Evolutionary conservation across 35 echinoderm and acorn worm species (phyloP).

Genomic region (Patiria miniata): DNA sequence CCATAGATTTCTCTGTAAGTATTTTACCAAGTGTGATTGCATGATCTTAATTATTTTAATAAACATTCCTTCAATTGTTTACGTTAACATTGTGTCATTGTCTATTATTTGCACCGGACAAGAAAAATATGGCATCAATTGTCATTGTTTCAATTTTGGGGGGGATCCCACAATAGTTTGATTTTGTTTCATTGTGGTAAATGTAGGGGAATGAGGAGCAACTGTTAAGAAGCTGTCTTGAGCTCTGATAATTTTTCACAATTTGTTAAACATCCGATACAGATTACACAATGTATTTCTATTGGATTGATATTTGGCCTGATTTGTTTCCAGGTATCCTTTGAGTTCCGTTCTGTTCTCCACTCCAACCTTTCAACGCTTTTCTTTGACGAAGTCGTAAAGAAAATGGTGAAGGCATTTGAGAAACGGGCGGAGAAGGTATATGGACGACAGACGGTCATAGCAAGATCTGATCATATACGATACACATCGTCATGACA

Average conservation of each 20-base stretch:
- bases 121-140: constrained; percentile 99
- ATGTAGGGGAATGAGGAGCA: constrained; percentile 83
- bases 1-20: constrained; percentile 96
- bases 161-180: too few relatives aligned
- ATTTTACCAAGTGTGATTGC: too few relatives aligned
- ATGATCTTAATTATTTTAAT: constrained; percentile 7
- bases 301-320: too few relatives aligned
- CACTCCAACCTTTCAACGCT: constrained; percentile 83
- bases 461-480: constrained; percentile 37
- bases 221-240: constrained; percentile 77
- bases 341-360: constrained; percentile 93
- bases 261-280: not conserved
- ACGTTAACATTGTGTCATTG: too few relatives aligned
- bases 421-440: constrained; percentile 79
- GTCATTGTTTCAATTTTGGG: too few relatives aligned
- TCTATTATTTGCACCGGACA: constrained; percentile 93
- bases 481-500: constrained; percentile 36
- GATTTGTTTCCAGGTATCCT: constrained; percentile 75
- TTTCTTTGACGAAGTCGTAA: constrained; percentile 99
- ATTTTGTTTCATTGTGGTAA: too few relatives aligned
- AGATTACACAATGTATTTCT: not conserved
- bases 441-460: constrained; percentile 61
- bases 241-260: constrained; percentile 29
- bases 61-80: too few relatives aligned
- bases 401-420: constrained; percentile 99